phyloP scores from a whole-genome alignment of 2,113 vertebrate species.

The Willisornis vidua region DNA sequence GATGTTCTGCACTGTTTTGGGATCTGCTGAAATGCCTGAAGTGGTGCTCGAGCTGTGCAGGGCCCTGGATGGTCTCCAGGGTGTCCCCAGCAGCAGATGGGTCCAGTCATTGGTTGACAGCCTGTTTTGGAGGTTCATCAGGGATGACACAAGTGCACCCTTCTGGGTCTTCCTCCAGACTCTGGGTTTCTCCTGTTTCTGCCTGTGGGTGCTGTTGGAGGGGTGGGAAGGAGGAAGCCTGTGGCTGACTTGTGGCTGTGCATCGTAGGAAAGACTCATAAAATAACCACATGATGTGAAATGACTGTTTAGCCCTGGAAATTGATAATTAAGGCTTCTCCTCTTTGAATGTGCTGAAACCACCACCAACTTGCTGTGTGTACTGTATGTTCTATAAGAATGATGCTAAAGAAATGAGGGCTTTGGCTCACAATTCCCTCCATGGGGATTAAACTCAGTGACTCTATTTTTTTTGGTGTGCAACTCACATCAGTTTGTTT shows the following conservation, averaged over 20 bases:
- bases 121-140: background rate
- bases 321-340: background rate
- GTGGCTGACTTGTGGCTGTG: background rate
- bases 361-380: accelerated
- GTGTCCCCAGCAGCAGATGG: background rate
- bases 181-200: background rate
- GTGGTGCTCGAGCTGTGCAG: accelerated
- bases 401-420: accelerated
- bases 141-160: too few relatives aligned
- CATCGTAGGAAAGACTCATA: accelerated
- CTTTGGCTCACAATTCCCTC: background rate
- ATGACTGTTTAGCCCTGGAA: background rate
- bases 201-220: background rate
- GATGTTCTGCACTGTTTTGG: background rate
- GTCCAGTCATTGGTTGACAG: background rate
- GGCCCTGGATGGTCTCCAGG: accelerated
- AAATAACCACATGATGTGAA: background rate
- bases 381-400: accelerated
- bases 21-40: background rate
- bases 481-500: accelerated
- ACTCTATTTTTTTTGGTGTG: background rate
- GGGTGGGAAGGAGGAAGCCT: background rate
- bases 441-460: accelerated
- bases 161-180: background rate
- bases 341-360: background rate